These are phyloP conservation scores for Apistogramma diplotaenia DNA, from an alignment of 2,113 vertebrate genomes.

Conservation along the genomic window DNA sequence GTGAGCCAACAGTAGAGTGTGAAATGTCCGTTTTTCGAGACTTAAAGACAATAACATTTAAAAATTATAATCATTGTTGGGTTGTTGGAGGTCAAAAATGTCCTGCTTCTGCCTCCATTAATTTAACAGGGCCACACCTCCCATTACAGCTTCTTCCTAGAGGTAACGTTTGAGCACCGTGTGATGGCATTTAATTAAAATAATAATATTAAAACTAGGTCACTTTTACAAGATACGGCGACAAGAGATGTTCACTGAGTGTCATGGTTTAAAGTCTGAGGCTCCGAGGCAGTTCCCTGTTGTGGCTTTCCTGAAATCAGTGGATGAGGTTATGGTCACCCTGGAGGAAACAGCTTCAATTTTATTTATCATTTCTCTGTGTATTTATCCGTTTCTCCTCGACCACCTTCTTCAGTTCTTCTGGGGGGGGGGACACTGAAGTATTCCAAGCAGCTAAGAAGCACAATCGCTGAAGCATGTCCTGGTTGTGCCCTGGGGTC, in stretches of 20 bases:
- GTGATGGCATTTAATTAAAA: not conserved
- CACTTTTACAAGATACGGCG: not conserved
- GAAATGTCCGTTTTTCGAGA: not conserved
- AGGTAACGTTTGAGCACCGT: not conserved
- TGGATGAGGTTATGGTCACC: not conserved
- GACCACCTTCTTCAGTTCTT: no score
- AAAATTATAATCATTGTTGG: not conserved
- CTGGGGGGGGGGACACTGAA: no score
- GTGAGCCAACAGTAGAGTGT: not conserved
- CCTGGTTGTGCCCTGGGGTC: not conserved
- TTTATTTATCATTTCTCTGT: not conserved
- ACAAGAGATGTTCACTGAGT: not conserved
- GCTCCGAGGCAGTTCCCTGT: not conserved
- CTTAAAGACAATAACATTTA: fast-evolving
- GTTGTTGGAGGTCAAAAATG: not conserved
- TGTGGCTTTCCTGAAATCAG: not conserved
- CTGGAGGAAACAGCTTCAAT: not conserved
- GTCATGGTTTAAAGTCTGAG: not conserved
- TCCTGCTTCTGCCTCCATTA: not conserved
- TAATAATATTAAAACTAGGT: not conserved
- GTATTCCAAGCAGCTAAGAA: not conserved
- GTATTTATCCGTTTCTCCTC: no score
- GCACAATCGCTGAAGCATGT: not conserved
- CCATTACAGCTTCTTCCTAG: not conserved
- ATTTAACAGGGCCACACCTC: not conserved